These are phyloP conservation scores for Uloborus plumipes DNA, from an alignment of 2,888 invertebrate genomes.

Conservation along the genomic window DNA sequence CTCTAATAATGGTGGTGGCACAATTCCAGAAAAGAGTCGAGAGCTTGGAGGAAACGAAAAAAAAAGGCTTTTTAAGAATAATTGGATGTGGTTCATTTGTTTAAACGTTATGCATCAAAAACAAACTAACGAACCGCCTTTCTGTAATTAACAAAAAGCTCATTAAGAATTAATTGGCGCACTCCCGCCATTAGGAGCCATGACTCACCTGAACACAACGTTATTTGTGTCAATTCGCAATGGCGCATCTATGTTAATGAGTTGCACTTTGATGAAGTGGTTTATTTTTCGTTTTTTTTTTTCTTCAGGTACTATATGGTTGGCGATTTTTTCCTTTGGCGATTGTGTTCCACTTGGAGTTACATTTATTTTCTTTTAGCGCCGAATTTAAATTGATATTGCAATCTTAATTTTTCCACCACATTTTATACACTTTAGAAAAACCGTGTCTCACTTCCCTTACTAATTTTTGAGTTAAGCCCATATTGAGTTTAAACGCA, in stretches of 20 bases:
- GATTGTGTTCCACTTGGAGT: no score
- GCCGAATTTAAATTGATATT: no score
- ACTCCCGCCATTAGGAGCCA: constrained; percentile 48
- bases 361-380: no score
- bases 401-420: no score
- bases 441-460: no score
- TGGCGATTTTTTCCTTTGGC: no score
- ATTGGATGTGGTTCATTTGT: constrained; percentile 62
- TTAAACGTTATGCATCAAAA: constrained; percentile 60
- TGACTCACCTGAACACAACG: constrained; percentile 52
- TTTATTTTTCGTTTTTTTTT: constrained; percentile 11
- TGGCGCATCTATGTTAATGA: constrained; percentile 52
- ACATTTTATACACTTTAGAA: no score
- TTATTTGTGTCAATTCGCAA: constrained; percentile 53
- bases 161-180: constrained; percentile 62
- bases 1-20: constrained; percentile 50
- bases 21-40: constrained; percentile 32
- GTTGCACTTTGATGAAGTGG: constrained; percentile 34
- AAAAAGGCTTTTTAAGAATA: constrained; percentile 46
- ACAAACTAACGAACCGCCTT: constrained; percentile 55
- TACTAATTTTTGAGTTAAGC: no score
- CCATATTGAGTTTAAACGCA: no score
- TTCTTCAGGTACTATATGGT: neutral
- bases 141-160: constrained; percentile 61
- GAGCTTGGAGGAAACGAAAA: constrained; percentile 8